Conservation (phyloP, 2,888 invertebrate genomes). For the Lypha dubia region DNA sequence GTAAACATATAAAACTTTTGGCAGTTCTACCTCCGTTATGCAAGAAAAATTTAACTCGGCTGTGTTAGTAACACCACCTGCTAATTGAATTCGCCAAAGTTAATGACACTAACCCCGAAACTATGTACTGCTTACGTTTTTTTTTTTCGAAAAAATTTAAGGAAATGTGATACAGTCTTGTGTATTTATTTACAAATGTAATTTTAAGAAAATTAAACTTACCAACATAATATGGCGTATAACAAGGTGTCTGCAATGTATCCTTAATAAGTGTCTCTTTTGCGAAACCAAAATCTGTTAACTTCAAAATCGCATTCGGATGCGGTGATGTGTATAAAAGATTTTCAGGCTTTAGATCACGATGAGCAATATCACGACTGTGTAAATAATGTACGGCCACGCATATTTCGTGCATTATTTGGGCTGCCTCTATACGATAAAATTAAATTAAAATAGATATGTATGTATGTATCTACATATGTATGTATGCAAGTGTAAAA, state of each 20-base stretch:
- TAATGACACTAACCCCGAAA: no score
- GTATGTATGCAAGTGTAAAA: not conserved
- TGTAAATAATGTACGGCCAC: conserved; percentile 97
- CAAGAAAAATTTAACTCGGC: no score
- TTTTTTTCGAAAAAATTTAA: no score
- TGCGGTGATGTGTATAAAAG: conserved; percentile 92
- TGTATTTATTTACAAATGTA: no score
- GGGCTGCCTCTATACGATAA: conserved; percentile 89
- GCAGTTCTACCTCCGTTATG: no score
- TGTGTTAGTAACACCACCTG: no score
- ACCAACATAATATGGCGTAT: conserved; percentile 99
- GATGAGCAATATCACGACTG: conserved; percentile 96
- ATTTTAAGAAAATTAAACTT: conserved; percentile 78
- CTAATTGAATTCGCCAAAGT: no score
- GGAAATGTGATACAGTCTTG: no score
- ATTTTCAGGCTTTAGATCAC: conserved; percentile 99
- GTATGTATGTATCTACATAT: no score
- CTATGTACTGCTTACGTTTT: no score
- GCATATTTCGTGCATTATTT: conserved; percentile 98
- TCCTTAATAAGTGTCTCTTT: conserved; percentile 95
- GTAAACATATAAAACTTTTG: no score
- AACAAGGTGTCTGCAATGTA: conserved; percentile 98
- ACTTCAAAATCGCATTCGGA: conserved; percentile 92
- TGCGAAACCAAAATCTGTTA: conserved; percentile 99
- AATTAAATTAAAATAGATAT: conserved; percentile 15